Evolutionary conservation across 2,113 vertebrate genomes (phyloP).

Genomic region (Trogon surrucura): DNA sequence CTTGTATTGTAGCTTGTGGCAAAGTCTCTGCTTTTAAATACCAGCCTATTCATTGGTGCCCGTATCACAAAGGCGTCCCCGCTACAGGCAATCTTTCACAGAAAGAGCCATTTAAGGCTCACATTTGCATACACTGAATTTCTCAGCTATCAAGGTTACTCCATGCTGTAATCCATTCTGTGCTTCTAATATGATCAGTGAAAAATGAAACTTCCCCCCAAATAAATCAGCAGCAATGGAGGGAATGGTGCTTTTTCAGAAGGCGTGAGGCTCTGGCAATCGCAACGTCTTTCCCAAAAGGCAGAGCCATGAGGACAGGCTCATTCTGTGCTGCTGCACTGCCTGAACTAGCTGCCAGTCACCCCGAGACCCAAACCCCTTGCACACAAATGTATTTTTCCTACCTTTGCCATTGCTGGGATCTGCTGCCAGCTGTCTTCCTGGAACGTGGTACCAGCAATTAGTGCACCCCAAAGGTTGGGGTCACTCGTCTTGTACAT

Average conservation of each 20-base stretch:
- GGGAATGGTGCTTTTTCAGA: neutral
- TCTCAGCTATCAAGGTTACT: slow-evolving; percentile 48
- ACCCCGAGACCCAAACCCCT: neutral
- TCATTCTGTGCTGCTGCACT: rapidly evolving
- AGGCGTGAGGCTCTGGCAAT: neutral
- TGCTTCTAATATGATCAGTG: slow-evolving; percentile 18
- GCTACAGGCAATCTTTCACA: neutral
- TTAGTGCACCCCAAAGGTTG: rapidly evolving
- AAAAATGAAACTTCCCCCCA: slow-evolving; percentile 46
- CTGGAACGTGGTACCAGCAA: neutral
- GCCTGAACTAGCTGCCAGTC: neutral
- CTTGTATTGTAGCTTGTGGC: neutral
- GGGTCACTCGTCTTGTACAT: neutral
- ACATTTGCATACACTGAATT: slow-evolving; percentile 44
- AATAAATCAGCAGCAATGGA: neutral
- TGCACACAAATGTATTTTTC: neutral
- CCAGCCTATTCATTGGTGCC: neutral
- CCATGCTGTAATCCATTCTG: slow-evolving; percentile 1
- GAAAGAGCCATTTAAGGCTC: slow-evolving; percentile 1
- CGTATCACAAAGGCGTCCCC: neutral
- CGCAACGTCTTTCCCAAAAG: neutral
- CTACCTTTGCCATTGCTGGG: neutral
- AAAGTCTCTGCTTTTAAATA: neutral
- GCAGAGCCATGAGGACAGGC: neutral
- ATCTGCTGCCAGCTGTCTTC: neutral